A percentile compares a stretch with the other conserved stretches of the same genome.
phyloP scores from a whole-genome alignment of 2,888 invertebrate genomes.

The Choristoneura rosaceana region DNA sequence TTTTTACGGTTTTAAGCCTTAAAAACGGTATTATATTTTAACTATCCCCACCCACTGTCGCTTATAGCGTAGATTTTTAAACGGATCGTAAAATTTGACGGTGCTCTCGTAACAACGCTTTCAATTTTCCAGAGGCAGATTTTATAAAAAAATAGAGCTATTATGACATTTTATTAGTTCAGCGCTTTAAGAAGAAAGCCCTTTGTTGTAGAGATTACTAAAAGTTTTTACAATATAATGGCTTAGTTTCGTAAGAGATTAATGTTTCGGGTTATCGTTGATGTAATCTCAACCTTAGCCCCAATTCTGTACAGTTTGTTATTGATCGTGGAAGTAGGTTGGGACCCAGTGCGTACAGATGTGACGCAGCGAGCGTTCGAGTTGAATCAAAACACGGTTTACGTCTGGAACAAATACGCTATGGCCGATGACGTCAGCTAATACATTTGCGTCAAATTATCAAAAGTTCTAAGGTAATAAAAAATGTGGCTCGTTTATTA shows the following conservation, averaged over 20 bases:
- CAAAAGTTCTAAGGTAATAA: slow-evolving; percentile 13
- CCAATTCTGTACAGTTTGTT: slow-evolving; percentile 3
- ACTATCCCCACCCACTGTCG: slow-evolving; percentile 35
- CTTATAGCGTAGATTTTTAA: slow-evolving; percentile 38
- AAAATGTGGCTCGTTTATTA: background rate
- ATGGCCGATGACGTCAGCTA: slow-evolving; percentile 21
- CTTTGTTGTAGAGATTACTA: slow-evolving; percentile 26
- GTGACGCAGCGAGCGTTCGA: slow-evolving; percentile 26
- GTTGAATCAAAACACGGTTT: slow-evolving; percentile 24
- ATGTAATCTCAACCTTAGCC: slow-evolving; percentile 5
- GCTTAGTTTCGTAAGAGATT: slow-evolving; percentile 23
- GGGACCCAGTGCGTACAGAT: slow-evolving; percentile 4
- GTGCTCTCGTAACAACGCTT: slow-evolving; percentile 34
- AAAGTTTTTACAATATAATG: slow-evolving; percentile 6
- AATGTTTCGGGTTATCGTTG: slow-evolving; percentile 4
- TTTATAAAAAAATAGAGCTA: slow-evolving; percentile 39
- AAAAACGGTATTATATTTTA: slow-evolving; percentile 26
- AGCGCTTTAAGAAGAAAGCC: slow-evolving; percentile 17
- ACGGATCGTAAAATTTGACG: slow-evolving; percentile 39
- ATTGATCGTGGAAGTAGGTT: background rate
- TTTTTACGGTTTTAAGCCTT: slow-evolving; percentile 3
- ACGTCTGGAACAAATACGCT: slow-evolving; percentile 19
- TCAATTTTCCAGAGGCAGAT: slow-evolving; percentile 39
- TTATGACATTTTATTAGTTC: slow-evolving; percentile 34
- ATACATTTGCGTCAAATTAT: slow-evolving; percentile 14